Evolutionary conservation across 2,113 vertebrate species (phyloP).

Genomic region (Parus major): DNA sequence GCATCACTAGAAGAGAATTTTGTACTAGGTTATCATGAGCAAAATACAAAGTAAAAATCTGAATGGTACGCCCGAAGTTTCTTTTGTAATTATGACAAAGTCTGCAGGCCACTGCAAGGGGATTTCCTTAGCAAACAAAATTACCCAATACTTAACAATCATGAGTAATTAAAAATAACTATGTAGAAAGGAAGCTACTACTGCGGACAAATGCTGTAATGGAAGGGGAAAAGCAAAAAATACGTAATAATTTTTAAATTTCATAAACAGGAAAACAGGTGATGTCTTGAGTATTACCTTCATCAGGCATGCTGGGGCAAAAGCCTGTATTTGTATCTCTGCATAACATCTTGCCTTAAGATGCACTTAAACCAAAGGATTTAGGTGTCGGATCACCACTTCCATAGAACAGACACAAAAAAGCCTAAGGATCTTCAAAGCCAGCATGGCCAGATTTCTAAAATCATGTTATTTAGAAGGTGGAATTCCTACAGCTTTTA

Average conservation of each 20-base stretch:
- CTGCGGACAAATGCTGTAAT: not conserved
- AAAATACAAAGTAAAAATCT: not conserved
- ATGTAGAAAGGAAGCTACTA: not conserved
- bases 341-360: not conserved
- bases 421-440: not conserved
- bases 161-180: not conserved
- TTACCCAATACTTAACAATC: not conserved
- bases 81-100: not conserved
- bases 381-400: not conserved
- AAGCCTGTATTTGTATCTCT: not conserved
- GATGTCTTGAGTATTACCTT: not conserved
- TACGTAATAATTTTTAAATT: not conserved
- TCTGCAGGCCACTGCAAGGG: not conserved
- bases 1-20: not conserved
- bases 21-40: not conserved
- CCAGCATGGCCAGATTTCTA: not conserved
- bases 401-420: not conserved
- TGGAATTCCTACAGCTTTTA: not conserved
- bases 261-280: not conserved
- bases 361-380: not conserved
- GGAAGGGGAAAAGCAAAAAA: not conserved
- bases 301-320: not conserved
- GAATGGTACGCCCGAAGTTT: not conserved
- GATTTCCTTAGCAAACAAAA: constrained; percentile 4
- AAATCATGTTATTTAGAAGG: not conserved